These are phyloP conservation scores for Rhagoletis zephyria DNA, from an alignment of 1,140 invertebrate species.

Conservation along the genomic window DNA sequence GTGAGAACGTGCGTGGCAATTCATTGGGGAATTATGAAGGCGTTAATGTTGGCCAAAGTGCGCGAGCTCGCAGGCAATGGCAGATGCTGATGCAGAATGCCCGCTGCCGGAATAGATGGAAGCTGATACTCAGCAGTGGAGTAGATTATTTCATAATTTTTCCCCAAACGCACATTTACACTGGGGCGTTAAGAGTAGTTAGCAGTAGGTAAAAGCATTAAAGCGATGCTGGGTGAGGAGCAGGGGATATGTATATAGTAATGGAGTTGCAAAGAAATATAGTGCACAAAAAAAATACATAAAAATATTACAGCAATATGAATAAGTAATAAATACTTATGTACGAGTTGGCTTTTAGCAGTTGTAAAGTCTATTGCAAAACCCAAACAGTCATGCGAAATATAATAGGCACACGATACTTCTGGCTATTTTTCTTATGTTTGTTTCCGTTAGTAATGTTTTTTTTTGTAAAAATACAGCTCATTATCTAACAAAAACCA, in stretches of 20 bases:
- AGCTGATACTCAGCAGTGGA: constrained; percentile 22
- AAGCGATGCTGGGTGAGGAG: too few species aligned
- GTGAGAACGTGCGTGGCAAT: constrained; percentile 28
- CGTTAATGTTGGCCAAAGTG: constrained; percentile 23
- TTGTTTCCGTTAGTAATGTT: too few species aligned
- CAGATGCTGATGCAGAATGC: background rate
- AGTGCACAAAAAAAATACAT: background rate
- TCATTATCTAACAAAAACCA: too few species aligned
- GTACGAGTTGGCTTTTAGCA: background rate
- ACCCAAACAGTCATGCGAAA: too few species aligned
- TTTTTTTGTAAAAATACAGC: too few species aligned
- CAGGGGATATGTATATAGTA: too few species aligned
- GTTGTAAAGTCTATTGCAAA: background rate
- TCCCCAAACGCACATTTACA: constrained; percentile 55
- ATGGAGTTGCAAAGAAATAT: background rate
- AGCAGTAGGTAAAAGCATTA: background rate
- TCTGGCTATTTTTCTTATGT: too few species aligned
- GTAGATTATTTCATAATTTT: constrained; percentile 56
- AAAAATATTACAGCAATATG: background rate
- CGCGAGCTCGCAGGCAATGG: background rate
- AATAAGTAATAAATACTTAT: background rate
- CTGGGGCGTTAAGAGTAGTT: background rate
- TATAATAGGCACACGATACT: too few species aligned
- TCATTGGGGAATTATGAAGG: constrained; percentile 42
- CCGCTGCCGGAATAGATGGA: background rate